These are phyloP conservation scores for Epinephelus awoara DNA, from an alignment of 2,797 vertebrate species.

Conservation along the genomic window DNA sequence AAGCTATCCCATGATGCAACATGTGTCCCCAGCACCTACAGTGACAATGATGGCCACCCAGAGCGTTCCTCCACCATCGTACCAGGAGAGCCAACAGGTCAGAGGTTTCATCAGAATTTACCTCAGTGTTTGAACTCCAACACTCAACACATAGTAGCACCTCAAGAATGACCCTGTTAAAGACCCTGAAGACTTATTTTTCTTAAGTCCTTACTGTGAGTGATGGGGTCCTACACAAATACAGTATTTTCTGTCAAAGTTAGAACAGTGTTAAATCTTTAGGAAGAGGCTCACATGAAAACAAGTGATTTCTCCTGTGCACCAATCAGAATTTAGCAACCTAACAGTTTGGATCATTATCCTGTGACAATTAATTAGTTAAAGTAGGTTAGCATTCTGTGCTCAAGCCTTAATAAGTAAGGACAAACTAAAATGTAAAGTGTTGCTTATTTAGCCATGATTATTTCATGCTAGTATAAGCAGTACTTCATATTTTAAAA, in stretches of 20 bases:
- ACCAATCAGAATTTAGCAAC: neutral
- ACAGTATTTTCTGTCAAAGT: neutral
- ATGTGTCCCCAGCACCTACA: conserved; percentile 98
- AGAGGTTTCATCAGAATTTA: conserved; percentile 60
- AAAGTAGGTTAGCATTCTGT: neutral
- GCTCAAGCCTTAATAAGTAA: conserved; percentile 5
- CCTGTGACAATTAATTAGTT: neutral
- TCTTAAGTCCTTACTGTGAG: too few relatives aligned
- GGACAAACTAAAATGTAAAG: neutral
- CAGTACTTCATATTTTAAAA: neutral
- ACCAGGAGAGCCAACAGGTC: conserved; percentile 98
- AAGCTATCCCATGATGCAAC: conserved; percentile 99
- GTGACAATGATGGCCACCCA: conserved; percentile 99
- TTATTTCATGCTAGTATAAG: neutral
- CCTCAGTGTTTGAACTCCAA: neutral
- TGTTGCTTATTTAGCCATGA: neutral
- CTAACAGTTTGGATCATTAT: neutral
- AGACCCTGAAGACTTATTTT: neutral
- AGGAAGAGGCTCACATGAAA: neutral
- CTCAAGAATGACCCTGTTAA: neutral
- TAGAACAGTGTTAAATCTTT: neutral
- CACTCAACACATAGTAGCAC: too few relatives aligned
- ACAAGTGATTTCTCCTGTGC: neutral
- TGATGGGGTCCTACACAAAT: neutral
- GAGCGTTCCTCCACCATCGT: conserved; percentile 98